Conservation (phyloP, 2,888 invertebrate genomes). For the Clepsis dumicolana region DNA sequence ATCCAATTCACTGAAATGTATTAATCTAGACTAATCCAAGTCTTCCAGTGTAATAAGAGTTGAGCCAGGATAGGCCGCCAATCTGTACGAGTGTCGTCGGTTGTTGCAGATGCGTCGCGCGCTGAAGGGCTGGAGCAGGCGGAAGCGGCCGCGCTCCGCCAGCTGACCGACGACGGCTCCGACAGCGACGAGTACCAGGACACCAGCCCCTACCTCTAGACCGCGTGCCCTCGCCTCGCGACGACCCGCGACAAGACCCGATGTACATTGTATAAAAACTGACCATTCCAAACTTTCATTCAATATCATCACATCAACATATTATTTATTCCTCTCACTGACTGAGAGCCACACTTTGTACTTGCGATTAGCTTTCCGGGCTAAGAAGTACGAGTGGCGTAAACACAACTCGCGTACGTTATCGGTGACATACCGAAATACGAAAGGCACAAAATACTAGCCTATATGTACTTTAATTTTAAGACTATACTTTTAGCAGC, state of each 20-base stretch:
- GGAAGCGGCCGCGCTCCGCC: slow-evolving; percentile 76
- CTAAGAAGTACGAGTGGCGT: not conserved
- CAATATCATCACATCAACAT: not conserved
- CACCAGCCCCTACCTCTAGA: slow-evolving; percentile 79
- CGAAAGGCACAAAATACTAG: not conserved
- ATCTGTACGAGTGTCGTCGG: not conserved
- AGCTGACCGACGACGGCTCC: slow-evolving; percentile 82
- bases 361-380: not conserved
- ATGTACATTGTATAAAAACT: too few relatives aligned
- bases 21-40: too few relatives aligned
- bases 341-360: not conserved
- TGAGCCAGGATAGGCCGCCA: too few relatives aligned
- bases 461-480: slow-evolving; percentile 3
- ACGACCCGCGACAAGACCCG: too few relatives aligned
- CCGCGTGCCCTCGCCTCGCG: slow-evolving; percentile 27
- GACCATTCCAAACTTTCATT: not conserved
- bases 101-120: slow-evolving; percentile 76
- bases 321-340: not conserved
- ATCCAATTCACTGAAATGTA: too few relatives aligned
- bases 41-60: too few relatives aligned
- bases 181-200: slow-evolving; percentile 80
- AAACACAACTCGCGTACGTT: not conserved
- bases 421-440: not conserved
- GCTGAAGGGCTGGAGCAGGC: slow-evolving; percentile 69
- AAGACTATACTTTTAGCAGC: not conserved